Percentiles rank a stretch among this genome's conserved stretches.
phyloP scores from a whole-genome alignment of 2,797 vertebrate genomes.

The Ataeniobius toweri region DNA sequence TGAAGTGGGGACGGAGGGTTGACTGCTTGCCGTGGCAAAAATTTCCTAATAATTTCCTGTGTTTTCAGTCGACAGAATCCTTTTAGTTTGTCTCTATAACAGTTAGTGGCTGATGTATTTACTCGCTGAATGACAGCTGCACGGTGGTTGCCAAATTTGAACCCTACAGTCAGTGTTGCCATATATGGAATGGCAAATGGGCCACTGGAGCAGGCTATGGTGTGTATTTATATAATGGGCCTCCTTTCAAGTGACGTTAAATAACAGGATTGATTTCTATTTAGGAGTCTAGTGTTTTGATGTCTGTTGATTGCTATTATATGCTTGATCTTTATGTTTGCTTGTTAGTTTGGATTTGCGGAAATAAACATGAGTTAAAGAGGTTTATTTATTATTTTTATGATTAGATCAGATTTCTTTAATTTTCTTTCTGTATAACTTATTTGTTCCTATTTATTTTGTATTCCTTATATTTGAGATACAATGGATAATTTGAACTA shows the following conservation, averaged over 20 bases:
- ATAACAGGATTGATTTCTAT: slow-evolving; percentile 51
- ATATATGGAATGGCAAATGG: slow-evolving; percentile 84
- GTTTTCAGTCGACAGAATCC: slow-evolving; percentile 24
- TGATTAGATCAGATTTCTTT: background rate
- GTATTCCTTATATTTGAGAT: background rate
- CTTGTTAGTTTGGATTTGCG: background rate
- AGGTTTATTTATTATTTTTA: background rate
- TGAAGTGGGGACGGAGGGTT: slow-evolving; percentile 9
- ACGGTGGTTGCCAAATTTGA: slow-evolving; percentile 81
- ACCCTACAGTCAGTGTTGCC: slow-evolving; percentile 80
- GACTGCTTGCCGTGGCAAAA: slow-evolving; percentile 1
- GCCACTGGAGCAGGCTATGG: slow-evolving; percentile 79
- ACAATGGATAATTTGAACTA: background rate
- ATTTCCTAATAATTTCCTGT: slow-evolving; percentile 2
- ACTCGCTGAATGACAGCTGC: slow-evolving; percentile 75
- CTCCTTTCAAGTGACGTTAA: slow-evolving; percentile 59
- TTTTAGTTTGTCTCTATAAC: slow-evolving; percentile 15
- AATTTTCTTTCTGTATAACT: background rate
- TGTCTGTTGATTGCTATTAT: background rate
- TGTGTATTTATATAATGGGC: slow-evolving; percentile 86
- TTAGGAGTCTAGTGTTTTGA: slow-evolving; percentile 27
- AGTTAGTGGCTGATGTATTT: slow-evolving; percentile 48
- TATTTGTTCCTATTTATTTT: background rate
- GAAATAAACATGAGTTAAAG: background rate
- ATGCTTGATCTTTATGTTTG: background rate